These are phyloP conservation scores for Hippocampus zosterae DNA, from an alignment of 2,113 vertebrate genomes.

Conservation along the genomic window DNA sequence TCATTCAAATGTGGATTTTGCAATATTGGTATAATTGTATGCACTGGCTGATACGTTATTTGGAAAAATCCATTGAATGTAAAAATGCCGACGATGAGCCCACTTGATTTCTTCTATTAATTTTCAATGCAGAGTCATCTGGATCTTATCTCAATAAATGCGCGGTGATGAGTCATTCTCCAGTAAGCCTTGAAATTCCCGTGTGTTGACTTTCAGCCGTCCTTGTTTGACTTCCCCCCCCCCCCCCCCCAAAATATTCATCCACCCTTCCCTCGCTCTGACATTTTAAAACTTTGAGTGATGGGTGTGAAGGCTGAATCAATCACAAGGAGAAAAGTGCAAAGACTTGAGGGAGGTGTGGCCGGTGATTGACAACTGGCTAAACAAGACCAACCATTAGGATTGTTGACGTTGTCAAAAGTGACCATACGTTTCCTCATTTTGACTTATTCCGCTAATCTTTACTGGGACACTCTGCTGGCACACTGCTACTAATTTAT, in stretches of 20 bases:
- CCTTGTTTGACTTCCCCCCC: conserved; percentile 1
- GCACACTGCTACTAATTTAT: too few relatives aligned
- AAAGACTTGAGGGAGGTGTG: background rate
- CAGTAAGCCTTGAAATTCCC: background rate
- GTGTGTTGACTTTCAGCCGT: background rate
- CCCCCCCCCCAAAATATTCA: background rate
- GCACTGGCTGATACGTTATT: too few relatives aligned
- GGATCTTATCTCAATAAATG: background rate
- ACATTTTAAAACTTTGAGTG: conserved; percentile 4
- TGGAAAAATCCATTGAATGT: background rate
- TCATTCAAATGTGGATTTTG: too few relatives aligned
- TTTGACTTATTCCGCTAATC: background rate
- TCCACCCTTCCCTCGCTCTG: background rate
- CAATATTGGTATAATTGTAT: too few relatives aligned
- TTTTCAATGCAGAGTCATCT: background rate
- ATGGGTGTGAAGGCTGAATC: background rate
- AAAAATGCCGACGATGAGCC: background rate
- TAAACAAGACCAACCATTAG: background rate
- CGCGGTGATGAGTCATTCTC: background rate
- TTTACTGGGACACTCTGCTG: background rate
- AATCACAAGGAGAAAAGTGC: conserved; percentile 9
- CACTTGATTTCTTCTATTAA: background rate
- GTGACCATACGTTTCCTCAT: background rate
- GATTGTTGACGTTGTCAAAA: background rate
- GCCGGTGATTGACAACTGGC: background rate